Evolutionary conservation across 1,140 invertebrate genomes (phyloP).

Genomic region (Aphelenchoides avenae): DNA sequence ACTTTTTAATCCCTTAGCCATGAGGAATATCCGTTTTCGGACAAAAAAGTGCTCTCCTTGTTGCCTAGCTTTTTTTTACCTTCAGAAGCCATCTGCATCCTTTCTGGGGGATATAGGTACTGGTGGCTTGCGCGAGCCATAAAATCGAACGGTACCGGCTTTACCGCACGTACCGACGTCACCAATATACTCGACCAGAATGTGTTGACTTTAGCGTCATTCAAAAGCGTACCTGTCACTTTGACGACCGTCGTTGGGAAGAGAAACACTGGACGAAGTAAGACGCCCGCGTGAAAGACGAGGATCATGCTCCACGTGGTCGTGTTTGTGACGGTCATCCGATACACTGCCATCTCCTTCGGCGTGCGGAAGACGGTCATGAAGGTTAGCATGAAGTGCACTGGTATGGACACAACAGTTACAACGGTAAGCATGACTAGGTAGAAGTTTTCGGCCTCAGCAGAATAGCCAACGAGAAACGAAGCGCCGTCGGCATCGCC

Average conservation of each 20-base stretch:
- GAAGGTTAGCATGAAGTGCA: slow-evolving; percentile 21
- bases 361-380: slow-evolving; percentile 15
- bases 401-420: slow-evolving; percentile 16
- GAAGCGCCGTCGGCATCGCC: no score
- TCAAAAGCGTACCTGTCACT: neutral
- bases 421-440: slow-evolving; percentile 8
- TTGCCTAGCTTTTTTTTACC: no score
- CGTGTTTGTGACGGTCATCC: slow-evolving; percentile 28
- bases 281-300: slow-evolving; percentile 22
- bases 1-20: no score
- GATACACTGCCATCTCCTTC: slow-evolving; percentile 27
- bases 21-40: no score
- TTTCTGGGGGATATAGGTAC: no score
- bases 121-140: no score
- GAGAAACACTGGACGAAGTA: slow-evolving; percentile 19
- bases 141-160: no score
- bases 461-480: slow-evolving; percentile 3
- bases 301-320: slow-evolving; percentile 15
- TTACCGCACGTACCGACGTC: no score
- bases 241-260: slow-evolving; percentile 19
- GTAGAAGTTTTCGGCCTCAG: slow-evolving; percentile 2
- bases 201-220: slow-evolving; percentile 6
- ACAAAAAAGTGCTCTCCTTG: no score
- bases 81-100: no score
- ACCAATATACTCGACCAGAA: no score